A percentile compares a stretch with the other conserved stretches of the same genome.
phyloP scores from a whole-genome alignment of 2,113 vertebrate genomes.

The Thamnophis sirtalis region DNA sequence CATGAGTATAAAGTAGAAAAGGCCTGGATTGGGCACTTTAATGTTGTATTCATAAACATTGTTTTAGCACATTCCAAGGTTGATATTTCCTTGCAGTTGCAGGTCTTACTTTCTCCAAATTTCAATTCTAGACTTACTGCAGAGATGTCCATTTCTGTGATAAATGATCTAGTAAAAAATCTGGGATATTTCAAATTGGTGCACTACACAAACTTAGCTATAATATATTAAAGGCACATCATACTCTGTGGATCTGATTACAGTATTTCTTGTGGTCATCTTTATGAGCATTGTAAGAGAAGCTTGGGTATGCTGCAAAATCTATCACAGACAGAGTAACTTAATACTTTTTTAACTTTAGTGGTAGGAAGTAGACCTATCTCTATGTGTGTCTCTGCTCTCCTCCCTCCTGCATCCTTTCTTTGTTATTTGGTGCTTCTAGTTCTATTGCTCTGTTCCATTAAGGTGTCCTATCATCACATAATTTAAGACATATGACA shows the following conservation, averaged over 20 bases:
- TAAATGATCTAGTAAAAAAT: constrained; percentile 1
- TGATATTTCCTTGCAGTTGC: background rate
- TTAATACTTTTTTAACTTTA: background rate
- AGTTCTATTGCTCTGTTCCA: background rate
- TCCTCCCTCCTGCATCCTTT: background rate
- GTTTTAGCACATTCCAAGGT: background rate
- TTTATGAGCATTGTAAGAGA: constrained; percentile 1
- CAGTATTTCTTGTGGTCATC: background rate
- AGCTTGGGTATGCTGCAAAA: background rate
- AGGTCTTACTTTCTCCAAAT: background rate
- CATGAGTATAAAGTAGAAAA: background rate
- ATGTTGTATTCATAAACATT: background rate
- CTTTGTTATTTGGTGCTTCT: background rate
- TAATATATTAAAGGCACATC: background rate
- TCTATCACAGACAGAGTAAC: background rate
- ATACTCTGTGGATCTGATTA: background rate
- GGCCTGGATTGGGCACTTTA: background rate
- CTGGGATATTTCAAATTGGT: background rate
- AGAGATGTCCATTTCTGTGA: constrained; percentile 8
- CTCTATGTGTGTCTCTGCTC: background rate
- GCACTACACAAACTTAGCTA: background rate
- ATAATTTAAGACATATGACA: background rate
- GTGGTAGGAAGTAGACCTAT: background rate
- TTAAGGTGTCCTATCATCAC: background rate
- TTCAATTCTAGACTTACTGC: background rate